Conservation (phyloP, 2,797 vertebrate species). For the Sebastes minor region DNA sequence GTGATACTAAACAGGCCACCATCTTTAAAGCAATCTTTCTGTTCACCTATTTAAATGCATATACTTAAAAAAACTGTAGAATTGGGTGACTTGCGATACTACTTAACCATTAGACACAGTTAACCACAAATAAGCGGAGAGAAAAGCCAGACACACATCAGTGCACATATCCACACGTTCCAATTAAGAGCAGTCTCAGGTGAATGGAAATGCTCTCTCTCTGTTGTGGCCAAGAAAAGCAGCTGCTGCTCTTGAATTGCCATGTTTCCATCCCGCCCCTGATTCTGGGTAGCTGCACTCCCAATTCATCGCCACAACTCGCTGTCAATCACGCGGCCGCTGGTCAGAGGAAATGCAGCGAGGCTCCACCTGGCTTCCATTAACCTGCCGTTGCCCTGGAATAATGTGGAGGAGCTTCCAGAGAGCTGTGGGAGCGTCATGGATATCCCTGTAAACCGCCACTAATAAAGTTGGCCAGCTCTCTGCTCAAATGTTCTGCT, state of each 20-base stretch:
- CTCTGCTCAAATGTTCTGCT: constrained; percentile 31
- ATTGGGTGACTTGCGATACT: constrained; percentile 35
- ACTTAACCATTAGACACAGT: constrained; percentile 48
- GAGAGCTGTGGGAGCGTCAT: constrained; percentile 53
- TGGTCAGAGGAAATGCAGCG: constrained; percentile 48
- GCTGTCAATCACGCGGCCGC: constrained; percentile 65
- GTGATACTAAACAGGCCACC: constrained; percentile 33
- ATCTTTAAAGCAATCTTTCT: background rate
- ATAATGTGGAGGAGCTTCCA: constrained; percentile 68
- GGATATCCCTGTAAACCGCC: constrained; percentile 59
- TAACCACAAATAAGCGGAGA: constrained; percentile 59
- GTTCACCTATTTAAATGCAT: constrained; percentile 4
- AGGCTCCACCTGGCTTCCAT: constrained; percentile 71
- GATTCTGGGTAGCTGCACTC: constrained; percentile 45
- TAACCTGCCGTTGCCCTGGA: constrained; percentile 73
- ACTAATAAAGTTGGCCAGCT: constrained; percentile 53
- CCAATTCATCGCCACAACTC: constrained; percentile 56
- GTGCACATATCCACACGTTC: constrained; percentile 55
- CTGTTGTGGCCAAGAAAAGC: constrained; percentile 71
- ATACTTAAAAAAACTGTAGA: constrained; percentile 8
- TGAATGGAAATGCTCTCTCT: constrained; percentile 57
- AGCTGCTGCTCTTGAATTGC: constrained; percentile 64
- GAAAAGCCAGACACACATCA: constrained; percentile 59
- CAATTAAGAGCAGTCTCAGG: constrained; percentile 66
- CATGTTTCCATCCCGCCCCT: constrained; percentile 61